phyloP scores from a whole-genome alignment of 2,888 invertebrate species.

The Chymomyza fuscimana region DNA sequence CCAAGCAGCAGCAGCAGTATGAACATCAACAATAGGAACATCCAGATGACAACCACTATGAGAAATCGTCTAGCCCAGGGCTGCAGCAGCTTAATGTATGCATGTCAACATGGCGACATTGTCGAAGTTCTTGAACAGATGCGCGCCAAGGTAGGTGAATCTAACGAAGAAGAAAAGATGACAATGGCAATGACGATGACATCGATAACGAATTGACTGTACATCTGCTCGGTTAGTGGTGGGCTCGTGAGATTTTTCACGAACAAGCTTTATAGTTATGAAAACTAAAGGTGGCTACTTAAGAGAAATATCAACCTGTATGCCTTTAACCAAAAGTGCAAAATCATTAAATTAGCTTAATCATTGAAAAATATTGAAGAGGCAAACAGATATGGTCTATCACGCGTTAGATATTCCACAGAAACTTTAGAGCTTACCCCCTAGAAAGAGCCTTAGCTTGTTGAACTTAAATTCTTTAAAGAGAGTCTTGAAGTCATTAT shows the following conservation, averaged over 20 bases:
- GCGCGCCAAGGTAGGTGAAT: constrained; percentile 84
- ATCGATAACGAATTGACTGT: background rate
- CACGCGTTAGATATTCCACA: no score
- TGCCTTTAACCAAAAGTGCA: no score
- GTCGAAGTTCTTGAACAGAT: constrained; percentile 87
- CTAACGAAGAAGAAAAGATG: background rate
- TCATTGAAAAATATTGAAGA: no score
- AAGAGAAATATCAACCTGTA: no score
- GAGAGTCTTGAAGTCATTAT: no score
- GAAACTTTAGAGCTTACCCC: no score
- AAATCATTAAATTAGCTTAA: no score
- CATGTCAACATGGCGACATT: constrained; percentile 93
- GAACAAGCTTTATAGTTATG: no score
- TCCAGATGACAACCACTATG: constrained; percentile 29
- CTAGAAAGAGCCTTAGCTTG: no score
- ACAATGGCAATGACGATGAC: background rate
- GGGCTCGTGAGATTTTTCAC: background rate
- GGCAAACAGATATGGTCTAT: no score
- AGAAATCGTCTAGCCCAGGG: constrained; percentile 82
- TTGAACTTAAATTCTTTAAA: no score
- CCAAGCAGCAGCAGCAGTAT: constrained; percentile 16
- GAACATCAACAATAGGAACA: background rate
- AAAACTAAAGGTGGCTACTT: no score
- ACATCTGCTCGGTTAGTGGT: background rate
- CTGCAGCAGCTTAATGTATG: constrained; percentile 93